Evolutionary conservation across 2,888 invertebrate species (phyloP).

Genomic region (Horisme vitalbata): DNA sequence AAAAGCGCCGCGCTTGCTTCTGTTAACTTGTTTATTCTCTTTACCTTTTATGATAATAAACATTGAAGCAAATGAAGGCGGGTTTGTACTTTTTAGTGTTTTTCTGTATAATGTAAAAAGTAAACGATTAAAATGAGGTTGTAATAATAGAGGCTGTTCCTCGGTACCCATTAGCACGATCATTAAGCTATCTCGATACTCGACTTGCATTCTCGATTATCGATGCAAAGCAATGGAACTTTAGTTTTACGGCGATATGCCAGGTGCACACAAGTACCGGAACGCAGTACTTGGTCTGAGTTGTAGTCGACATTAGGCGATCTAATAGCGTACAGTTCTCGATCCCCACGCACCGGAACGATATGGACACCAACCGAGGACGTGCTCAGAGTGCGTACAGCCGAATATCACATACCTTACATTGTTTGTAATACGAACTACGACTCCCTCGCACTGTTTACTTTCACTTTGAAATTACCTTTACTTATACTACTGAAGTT

Average conservation of each 20-base stretch:
- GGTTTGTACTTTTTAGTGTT: conserved; percentile 2
- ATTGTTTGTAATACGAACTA: conserved; percentile 9
- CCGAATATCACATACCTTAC: conserved; percentile 16
- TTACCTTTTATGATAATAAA: conserved; percentile 14
- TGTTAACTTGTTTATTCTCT: conserved; percentile 7
- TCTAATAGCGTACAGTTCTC: conserved; percentile 15
- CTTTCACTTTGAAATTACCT: conserved; percentile 6
- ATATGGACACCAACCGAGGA: conserved; percentile 21
- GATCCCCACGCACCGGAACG: conserved; percentile 18
- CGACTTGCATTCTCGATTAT: conserved; percentile 41
- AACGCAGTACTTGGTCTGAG: conserved; percentile 7
- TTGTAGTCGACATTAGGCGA: conserved; percentile 19
- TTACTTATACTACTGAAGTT: conserved; percentile 16
- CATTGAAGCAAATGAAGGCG: conserved; percentile 5
- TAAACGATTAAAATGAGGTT: conserved; percentile 40
- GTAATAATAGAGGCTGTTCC: conserved; percentile 51
- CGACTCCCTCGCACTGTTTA: conserved; percentile 7
- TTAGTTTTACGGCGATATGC: conserved; percentile 13
- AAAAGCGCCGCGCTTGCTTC: conserved; percentile 15
- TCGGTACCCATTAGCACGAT: conserved; percentile 50
- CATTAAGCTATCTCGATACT: conserved; percentile 56
- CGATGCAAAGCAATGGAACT: conserved; percentile 34
- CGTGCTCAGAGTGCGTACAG: conserved; percentile 18
- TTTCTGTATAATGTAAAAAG: too few relatives aligned
- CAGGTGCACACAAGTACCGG: conserved; percentile 18